Evolutionary conservation across 2,797 vertebrate genomes (phyloP).

Genomic region (Limnodromus scolopaceus): DNA sequence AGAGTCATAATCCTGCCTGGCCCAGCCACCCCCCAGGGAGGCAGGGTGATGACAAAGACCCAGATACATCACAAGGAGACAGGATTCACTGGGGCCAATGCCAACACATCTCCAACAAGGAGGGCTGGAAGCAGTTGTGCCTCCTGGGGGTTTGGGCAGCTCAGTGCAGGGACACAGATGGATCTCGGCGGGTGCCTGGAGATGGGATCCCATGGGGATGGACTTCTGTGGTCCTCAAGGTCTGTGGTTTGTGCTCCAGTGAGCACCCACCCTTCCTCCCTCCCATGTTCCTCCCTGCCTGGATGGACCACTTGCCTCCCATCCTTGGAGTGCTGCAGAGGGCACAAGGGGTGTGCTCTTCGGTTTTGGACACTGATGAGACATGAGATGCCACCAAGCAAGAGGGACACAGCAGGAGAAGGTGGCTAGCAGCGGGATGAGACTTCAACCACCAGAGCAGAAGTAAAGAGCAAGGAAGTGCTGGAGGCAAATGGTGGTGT

Average conservation of each 20-base stretch:
- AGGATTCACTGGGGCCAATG: neutral
- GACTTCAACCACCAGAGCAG: neutral
- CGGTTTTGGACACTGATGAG: accelerated
- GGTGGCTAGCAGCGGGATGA: neutral
- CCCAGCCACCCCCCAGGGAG: neutral
- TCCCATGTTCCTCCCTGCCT: neutral
- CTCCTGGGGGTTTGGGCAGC: neutral
- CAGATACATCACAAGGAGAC: neutral
- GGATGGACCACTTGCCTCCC: neutral
- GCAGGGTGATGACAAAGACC: slow-evolving; percentile 1
- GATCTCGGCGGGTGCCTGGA: neutral
- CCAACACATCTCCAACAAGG: neutral
- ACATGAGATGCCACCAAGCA: neutral
- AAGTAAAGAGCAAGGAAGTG: neutral
- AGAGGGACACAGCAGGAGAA: neutral
- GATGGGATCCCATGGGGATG: neutral
- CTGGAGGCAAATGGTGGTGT: neutral
- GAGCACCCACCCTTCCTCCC: neutral
- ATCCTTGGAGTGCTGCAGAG: neutral
- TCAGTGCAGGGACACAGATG: accelerated
- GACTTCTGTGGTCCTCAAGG: neutral
- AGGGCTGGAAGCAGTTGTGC: neutral
- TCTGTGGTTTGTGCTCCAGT: neutral
- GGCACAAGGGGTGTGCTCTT: accelerated
- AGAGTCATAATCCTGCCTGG: slow-evolving; percentile 36